Base-by-base conservation (phyloP, 2,888 invertebrate genomes). In the Neoaliturus tenellus region DNA sequence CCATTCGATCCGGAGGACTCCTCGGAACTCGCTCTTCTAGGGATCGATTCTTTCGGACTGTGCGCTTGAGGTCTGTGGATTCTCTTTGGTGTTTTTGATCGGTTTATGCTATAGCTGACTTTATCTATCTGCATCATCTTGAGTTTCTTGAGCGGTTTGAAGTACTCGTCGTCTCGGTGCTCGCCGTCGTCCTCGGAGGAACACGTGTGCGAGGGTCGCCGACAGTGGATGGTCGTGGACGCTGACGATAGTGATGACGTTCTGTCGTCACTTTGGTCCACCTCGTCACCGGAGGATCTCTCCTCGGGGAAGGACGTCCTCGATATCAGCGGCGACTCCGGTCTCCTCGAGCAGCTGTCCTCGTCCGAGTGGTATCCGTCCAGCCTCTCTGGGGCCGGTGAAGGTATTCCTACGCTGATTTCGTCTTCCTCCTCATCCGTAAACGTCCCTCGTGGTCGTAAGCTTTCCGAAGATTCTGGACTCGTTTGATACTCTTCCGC, bases 391-490 rank as follows among this genome's bases (percentile, higher is more conserved):
- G 81, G 83, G 82, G 91, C 89, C 2, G 93, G 93, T 85, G 93
- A 93, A 82, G 95, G 95, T 88, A 95, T 95, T 48, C 96, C 96
- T 55, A 96, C 96, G 90, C 95, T 95, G 89, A 96, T 96, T 90
- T 96, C 96, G 91, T 95, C 95, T 87, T 95, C 93, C 87, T 90
- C 90, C 83, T 90, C 90, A 89, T 89, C 87, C 89, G 90, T 86
- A 90, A 89, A 82, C 90, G 90, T 90, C 90, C 89, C 84, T 89
- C 89, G 88, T 89, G 90, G 86, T n/a, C 82, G 33, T 10, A 33
- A 20, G n/a, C 81, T 55, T n/a, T 82, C 82, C 14, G 73, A 73
- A 4, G 82, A 82, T 39, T 82, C 82, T 28, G 71, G 71, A 28
- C 82, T 82, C 25, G 62, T 82, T 81, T 83, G 80, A 31, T 55